These are phyloP conservation scores for Microtus ochrogaster DNA, from an alignment of 2,113 vertebrate genomes.

Conservation along the genomic window DNA sequence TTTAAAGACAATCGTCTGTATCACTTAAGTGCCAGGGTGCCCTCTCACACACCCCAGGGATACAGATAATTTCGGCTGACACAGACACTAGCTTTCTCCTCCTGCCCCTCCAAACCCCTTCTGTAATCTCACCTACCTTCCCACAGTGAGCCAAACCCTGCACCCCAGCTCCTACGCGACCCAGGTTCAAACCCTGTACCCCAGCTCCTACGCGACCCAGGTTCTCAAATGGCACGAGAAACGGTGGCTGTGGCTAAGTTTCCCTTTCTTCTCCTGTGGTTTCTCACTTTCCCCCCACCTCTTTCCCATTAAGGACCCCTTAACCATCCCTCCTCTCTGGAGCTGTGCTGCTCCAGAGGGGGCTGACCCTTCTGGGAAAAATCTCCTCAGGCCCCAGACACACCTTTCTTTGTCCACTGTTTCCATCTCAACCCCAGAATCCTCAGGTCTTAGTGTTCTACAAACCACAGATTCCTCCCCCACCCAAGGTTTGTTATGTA, in stretches of 20 bases:
- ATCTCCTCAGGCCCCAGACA: not conserved
- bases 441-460: conserved; percentile 40
- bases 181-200: not conserved
- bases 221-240: not conserved
- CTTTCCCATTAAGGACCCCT: not conserved
- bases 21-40: not conserved
- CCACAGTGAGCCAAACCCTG: not conserved
- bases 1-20: rapidly evolving
- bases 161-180: not conserved
- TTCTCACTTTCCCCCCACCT: not conserved
- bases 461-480: not conserved
- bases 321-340: not conserved
- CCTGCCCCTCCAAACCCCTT: not conserved
- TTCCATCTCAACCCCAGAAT: conserved; percentile 48
- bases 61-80: not conserved
- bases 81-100: not conserved
- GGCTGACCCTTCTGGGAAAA: not conserved
- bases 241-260: not conserved
- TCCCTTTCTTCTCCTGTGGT: not conserved
- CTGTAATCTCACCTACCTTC: not conserved
- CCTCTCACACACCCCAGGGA: not conserved
- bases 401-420: conserved; percentile 50
- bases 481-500: too few relatives aligned
- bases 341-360: not conserved
- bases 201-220: not conserved